These are phyloP conservation scores for Platygyra sinensis DNA, from an alignment of 64 coral and sea anemone genomes.

Conservation along the genomic window DNA sequence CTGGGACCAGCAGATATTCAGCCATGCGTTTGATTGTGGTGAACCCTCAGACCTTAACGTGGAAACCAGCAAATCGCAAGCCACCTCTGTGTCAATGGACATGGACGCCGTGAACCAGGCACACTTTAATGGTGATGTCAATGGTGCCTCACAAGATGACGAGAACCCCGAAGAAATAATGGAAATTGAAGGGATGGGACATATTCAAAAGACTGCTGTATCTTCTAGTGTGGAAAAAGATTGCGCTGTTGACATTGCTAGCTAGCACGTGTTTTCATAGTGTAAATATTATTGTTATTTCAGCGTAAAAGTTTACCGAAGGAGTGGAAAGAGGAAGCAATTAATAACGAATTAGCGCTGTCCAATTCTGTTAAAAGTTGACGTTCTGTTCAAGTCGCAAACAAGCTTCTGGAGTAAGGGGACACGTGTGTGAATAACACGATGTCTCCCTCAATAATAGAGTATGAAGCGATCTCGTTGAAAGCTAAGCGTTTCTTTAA, in stretches of 20 bases:
- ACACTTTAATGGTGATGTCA: constrained; percentile 69
- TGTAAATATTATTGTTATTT: not conserved
- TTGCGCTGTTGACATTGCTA: constrained; percentile 5
- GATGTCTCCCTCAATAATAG: not conserved
- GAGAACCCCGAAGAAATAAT: constrained; percentile 61
- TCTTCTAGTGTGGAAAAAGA: not conserved
- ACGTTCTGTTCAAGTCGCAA: too few species aligned
- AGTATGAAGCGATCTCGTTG: not conserved
- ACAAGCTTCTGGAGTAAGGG: not conserved
- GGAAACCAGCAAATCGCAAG: constrained; percentile 84
- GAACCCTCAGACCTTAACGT: constrained; percentile 79
- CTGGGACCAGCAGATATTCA: constrained; percentile 81
- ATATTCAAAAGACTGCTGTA: constrained; percentile 43
- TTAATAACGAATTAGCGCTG: not conserved
- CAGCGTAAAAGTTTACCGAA: not conserved
- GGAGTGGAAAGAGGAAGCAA: not conserved
- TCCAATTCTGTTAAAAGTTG: not conserved
- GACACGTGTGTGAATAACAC: not conserved
- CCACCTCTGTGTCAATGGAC: constrained; percentile 74
- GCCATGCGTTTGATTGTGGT: constrained; percentile 48
- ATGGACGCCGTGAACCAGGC: constrained; percentile 14
- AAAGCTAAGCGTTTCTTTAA: not conserved
- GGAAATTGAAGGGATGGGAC: constrained; percentile 61
- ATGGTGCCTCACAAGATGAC: constrained; percentile 39
- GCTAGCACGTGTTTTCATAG: not conserved